phyloP scores from a whole-genome alignment of 2,888 invertebrate species.

The Cabera pusaria region DNA sequence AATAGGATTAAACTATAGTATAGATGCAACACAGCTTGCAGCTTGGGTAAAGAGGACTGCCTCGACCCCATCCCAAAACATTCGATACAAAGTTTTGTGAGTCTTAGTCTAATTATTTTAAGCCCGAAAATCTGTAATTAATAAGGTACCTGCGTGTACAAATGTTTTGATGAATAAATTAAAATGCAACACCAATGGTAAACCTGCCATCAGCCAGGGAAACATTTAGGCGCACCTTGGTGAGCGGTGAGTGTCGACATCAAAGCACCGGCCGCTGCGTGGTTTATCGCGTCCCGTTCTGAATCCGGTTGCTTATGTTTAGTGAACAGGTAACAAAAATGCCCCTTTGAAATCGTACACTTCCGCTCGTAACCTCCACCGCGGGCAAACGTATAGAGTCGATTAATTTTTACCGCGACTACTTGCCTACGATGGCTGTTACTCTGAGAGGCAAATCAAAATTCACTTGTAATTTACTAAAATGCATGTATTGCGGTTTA shows the following conservation, averaged over 20 bases:
- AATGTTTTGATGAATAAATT: too few species aligned
- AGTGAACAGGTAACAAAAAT: constrained; percentile 80
- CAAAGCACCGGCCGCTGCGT: constrained; percentile 60
- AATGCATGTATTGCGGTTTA: too few species aligned
- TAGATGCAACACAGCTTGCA: too few species aligned
- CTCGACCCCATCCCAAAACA: too few species aligned
- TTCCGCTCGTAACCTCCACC: constrained; percentile 72
- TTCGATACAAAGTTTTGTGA: too few species aligned
- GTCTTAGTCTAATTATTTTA: not conserved
- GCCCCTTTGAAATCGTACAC: constrained; percentile 79
- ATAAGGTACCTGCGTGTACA: too few species aligned
- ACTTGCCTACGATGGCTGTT: not conserved
- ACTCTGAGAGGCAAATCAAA: constrained; percentile 29
- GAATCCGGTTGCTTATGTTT: constrained; percentile 62
- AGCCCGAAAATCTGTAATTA: not conserved
- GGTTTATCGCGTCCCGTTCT: constrained; percentile 52
- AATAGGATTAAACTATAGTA: too few species aligned
- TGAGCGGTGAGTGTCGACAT: too few species aligned
- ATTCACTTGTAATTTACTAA: too few species aligned
- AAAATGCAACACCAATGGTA: constrained; percentile 9
- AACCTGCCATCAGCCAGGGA: constrained; percentile 24
- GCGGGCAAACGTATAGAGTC: constrained; percentile 38
- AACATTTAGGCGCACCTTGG: constrained; percentile 46
- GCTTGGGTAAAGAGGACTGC: too few species aligned
- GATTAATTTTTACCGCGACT: not conserved